These are phyloP conservation scores for Odontomyia ornata DNA, from an alignment of 2,888 invertebrate genomes.

Conservation along the genomic window DNA sequence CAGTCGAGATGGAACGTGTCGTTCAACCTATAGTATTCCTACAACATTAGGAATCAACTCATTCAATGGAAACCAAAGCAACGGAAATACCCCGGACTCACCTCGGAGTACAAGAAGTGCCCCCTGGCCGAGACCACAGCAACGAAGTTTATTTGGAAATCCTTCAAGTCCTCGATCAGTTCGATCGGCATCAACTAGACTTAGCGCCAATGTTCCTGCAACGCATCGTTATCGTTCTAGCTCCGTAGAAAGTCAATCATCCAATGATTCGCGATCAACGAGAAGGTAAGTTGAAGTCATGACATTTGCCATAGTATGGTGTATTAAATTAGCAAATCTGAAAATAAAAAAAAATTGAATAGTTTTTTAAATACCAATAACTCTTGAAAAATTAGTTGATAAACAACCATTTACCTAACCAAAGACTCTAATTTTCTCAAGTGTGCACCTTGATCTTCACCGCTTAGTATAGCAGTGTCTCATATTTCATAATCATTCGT, in stretches of 20 bases:
- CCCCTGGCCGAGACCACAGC: slow-evolving; percentile 78
- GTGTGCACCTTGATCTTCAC: slow-evolving; percentile 1
- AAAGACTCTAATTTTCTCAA: background rate
- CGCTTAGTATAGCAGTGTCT: background rate
- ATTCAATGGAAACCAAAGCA: slow-evolving; percentile 58
- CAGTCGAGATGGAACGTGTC: slow-evolving; percentile 53
- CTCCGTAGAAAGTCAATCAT: slow-evolving; percentile 89
- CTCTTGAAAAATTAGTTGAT: too few species aligned
- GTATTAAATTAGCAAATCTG: too few species aligned
- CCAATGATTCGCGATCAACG: slow-evolving; percentile 82
- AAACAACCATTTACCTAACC: background rate
- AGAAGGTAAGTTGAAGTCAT: slow-evolving; percentile 73
- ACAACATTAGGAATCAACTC: slow-evolving; percentile 63
- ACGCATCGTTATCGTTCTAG: slow-evolving; percentile 74
- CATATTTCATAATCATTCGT: slow-evolving; percentile 1
- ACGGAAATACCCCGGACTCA: slow-evolving; percentile 68
- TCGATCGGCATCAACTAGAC: slow-evolving; percentile 70
- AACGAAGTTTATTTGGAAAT: slow-evolving; percentile 78
- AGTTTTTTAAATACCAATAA: too few species aligned
- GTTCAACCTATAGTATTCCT: slow-evolving; percentile 66
- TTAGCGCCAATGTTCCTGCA: slow-evolving; percentile 55
- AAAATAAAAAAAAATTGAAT: too few species aligned
- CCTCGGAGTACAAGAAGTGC: slow-evolving; percentile 87
- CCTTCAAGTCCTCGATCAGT: slow-evolving; percentile 85
- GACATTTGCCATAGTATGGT: too few species aligned